Evolutionary conservation across 2,797 vertebrate genomes (phyloP), one percentile per base, ranked within the genome.

Genomic region (Enteromius mattozi): DNA sequence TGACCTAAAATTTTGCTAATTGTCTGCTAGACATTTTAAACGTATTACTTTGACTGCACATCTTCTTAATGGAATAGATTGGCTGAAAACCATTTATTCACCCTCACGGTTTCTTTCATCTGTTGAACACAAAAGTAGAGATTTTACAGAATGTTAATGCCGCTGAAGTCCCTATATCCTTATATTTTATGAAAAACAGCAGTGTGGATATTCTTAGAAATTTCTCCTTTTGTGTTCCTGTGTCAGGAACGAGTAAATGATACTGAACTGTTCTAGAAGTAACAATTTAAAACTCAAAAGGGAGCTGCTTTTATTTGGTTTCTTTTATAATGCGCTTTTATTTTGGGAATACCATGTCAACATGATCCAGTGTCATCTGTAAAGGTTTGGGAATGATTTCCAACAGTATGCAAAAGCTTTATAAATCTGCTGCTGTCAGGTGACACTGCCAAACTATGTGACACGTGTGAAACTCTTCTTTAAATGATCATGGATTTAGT

Each of bases 371-470:
- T 80, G 61, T 80, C 47, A 13, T 80, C 69, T 66, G 35, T 59
- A 54, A 70, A 72, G 78, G 81, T 87, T 77, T 9, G 19, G 78
- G 63, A 30, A 63, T 33, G 80, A 75, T 74, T 54, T 65, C 21
- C 17, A 47, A 54, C 17, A 12, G 83, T 79, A n/a, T 89, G 82
- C 84, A 84, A 74, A 83, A 71, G 84, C 76, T 78, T 82, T 85
- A 59, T 51, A 24, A 69, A 78, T 61, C 68, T 87, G 75, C 81
- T 87, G 85, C 85, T 85, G 84, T 90, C 90, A 88, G 79, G 89
- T 71, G 84, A 92, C 89, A 91, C 92, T 93, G 93, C 91, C 93
- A 93, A 91, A 92, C 86, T 81, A 88, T 90, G 89, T 83, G 85
- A 85, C 85, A 37, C 81, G 1, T 77, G 33, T 90, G 90, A 80